These are phyloP conservation scores for Galeopterus variegatus DNA, from an alignment of 2,113 vertebrate species.

Conservation along the genomic window DNA sequence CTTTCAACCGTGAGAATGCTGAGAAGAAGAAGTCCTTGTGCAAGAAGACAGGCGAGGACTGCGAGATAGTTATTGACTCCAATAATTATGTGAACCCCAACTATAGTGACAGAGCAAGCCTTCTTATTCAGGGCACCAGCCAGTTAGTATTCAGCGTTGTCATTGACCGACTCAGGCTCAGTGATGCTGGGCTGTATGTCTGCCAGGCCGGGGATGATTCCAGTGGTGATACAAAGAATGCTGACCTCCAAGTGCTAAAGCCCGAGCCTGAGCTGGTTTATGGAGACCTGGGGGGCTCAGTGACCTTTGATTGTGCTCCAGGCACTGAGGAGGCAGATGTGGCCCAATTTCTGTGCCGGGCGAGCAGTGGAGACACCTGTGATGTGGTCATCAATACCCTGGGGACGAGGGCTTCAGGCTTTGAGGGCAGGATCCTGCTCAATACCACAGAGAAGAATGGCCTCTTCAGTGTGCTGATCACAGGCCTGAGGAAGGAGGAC, in stretches of 20 bases:
- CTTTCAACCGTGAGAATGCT: rapidly evolving
- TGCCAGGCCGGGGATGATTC: conserved; percentile 71
- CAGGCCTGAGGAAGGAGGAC: conserved; percentile 84
- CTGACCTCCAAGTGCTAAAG: conserved; percentile 57
- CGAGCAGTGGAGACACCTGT: conserved; percentile 37
- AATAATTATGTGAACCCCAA: rapidly evolving
- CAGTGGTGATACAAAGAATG: rapidly evolving
- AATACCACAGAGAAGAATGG: rapidly evolving
- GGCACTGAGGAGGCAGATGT: rapidly evolving
- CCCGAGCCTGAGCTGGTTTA: conserved; percentile 86
- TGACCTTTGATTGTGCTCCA: conserved; percentile 70
- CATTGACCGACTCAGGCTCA: conserved; percentile 65
- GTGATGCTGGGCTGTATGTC: conserved; percentile 83
- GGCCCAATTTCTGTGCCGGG: conserved; percentile 85
- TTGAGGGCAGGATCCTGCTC: conserved; percentile 83
- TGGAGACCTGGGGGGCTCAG: conserved; percentile 73
- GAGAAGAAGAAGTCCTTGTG: conserved; percentile 63
- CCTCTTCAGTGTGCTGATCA: conserved; percentile 79
- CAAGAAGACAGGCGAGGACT: not conserved
- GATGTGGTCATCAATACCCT: conserved; percentile 37
- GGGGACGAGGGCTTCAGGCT: rapidly evolving
- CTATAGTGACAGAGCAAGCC: rapidly evolving
- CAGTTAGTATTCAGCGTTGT: conserved; percentile 18
- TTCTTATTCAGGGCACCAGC: rapidly evolving
- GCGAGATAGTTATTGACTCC: conserved; percentile 15